These are phyloP conservation scores for Pteropus alecto DNA, from an alignment of 2,113 vertebrate genomes.

Conservation along the genomic window DNA sequence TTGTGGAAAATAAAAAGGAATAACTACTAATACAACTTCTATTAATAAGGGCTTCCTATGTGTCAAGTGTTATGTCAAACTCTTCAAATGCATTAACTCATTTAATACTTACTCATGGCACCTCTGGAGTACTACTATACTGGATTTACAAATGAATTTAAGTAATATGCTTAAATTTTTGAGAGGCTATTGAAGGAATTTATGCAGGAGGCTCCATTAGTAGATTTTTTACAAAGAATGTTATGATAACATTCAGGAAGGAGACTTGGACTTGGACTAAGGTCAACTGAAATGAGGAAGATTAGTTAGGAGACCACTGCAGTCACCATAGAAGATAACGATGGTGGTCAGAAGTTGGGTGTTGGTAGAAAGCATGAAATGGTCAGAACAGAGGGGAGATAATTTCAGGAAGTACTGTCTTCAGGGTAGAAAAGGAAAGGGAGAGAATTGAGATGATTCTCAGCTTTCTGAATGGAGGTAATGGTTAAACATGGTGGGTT, in stretches of 20 bases:
- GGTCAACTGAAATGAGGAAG: not conserved
- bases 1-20: constrained; percentile 2
- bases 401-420: not conserved
- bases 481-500: not conserved
- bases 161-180: not conserved
- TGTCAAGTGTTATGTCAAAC: not conserved
- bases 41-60: not conserved
- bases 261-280: not conserved
- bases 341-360: not conserved
- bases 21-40: not conserved
- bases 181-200: not conserved
- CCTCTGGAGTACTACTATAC: not conserved
- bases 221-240: not conserved
- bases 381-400: not conserved
- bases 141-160: not conserved
- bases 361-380: not conserved
- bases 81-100: not conserved
- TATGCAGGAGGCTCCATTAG: not conserved
- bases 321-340: not conserved
- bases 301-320: not conserved
- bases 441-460: not conserved
- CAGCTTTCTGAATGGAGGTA: not conserved
- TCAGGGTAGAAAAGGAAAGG: not conserved
- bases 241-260: not conserved
- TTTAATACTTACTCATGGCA: not conserved